Base-by-base conservation (phyloP, 92 coral and sea anemone species). In the Galaxea fascicularis region DNA sequence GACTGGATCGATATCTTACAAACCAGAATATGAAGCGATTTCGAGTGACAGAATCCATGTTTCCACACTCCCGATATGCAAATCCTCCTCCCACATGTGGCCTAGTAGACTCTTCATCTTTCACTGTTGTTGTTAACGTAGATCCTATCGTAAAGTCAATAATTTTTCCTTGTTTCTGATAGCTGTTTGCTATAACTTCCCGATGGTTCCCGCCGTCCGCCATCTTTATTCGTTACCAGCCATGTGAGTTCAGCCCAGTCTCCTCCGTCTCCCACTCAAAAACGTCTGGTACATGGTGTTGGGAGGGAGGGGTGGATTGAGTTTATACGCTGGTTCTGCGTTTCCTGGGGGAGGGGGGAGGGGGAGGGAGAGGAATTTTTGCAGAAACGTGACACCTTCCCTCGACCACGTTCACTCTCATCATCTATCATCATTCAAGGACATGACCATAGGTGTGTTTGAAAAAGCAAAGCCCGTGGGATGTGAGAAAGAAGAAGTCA, bases 11-110 rank as follows among this genome's bases (percentile, higher is more conserved):
- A n/a, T n/a, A n/a, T 6, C 0, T n/a, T 28, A 83, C 93, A 63
- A 67, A 97, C 99, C 99, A 97, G 86, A 89, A 85, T 25, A 97
- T 97, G 57, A 93, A 97, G n/a, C 99, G 93, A 79, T 97, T 97
- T 35, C 93, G 80, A 9, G 95, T 92, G 47, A 91, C 87, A 2
- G 97, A 87, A 30, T 93, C 93, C 20, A 91, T 69, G 68, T 72
- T 90, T 26, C 91, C 83, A 46, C 93, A 78, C 22, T 82, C 97
- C 68, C 77, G 91, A 57, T 95, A 97, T 10, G 94, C 91, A 84
- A 84, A 97, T 57, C 99, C 99, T 10, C 99, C 99, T 5, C 95
- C 99, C 8, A 82, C 63, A 26, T 88, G 82, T 10, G 90, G 93
- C 73, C 89, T 94, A 12, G 80, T 71, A 52, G 82, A 80, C 52